A percentile compares a stretch with the other conserved stretches of the same genome.
Evolutionary conservation across 2,113 vertebrate genomes (phyloP).

Genomic region (Arothron firmamentum): DNA sequence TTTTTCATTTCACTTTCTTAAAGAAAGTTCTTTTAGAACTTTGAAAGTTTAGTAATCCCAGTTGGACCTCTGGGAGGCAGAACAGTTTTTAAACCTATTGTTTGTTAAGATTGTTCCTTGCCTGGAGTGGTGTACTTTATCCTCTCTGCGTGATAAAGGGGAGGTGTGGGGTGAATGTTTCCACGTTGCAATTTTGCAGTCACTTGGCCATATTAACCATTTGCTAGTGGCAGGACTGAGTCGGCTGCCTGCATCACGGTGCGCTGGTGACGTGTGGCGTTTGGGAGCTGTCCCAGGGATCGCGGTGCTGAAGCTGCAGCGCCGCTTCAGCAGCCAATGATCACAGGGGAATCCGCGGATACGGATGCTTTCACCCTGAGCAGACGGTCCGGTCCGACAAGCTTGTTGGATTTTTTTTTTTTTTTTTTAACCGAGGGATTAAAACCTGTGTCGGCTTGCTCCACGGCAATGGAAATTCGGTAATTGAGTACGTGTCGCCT

Average conservation of each 20-base stretch:
- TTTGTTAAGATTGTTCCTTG: too few relatives aligned
- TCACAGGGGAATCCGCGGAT: conserved; percentile 50
- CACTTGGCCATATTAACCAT: not conserved
- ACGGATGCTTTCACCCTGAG: conserved; percentile 51
- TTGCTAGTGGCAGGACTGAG: conserved; percentile 41
- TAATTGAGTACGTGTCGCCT: conserved; percentile 34
- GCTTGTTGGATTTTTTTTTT: conserved; percentile 35
- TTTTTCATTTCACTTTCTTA: too few relatives aligned
- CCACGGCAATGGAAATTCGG: conserved; percentile 20
- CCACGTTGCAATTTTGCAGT: too few relatives aligned
- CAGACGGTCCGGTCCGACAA: conserved; percentile 63
- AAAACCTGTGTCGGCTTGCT: conserved; percentile 21
- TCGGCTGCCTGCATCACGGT: conserved; percentile 68
- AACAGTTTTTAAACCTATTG: too few relatives aligned
- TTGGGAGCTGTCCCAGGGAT: conserved; percentile 78
- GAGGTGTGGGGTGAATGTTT: too few relatives aligned
- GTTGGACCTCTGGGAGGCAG: too few relatives aligned
- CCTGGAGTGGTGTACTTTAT: too few relatives aligned
- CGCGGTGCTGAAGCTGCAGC: conserved; percentile 78
- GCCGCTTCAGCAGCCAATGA: conserved; percentile 64
- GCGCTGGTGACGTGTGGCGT: conserved; percentile 70
- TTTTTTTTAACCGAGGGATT: conserved; percentile 38
- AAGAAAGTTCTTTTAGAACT: too few relatives aligned
- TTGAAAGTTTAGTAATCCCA: too few relatives aligned
- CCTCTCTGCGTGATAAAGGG: too few relatives aligned